Percentiles rank a stretch among this genome's conserved stretches.
Evolutionary conservation across 2,797 vertebrate genomes (phyloP).

Genomic region (Coilia nasus): DNA sequence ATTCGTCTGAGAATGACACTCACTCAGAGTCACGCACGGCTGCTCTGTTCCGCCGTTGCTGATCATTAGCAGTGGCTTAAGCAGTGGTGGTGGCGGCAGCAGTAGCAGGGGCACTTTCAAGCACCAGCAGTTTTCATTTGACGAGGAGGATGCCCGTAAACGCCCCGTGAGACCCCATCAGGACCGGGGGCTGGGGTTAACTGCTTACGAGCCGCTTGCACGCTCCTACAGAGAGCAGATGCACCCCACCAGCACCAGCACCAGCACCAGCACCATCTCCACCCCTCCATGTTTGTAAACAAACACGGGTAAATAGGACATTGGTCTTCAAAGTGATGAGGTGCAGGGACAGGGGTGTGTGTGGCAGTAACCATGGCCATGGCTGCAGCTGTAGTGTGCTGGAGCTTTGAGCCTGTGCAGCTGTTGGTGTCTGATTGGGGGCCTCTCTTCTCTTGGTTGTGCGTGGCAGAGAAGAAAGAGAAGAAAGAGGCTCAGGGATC

Average conservation of each 20-base stretch:
- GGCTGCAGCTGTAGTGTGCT: slow-evolving; percentile 51
- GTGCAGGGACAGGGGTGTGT: slow-evolving; percentile 63
- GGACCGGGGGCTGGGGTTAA: slow-evolving; percentile 62
- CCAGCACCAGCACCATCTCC: too few relatives aligned
- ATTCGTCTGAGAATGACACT: too few relatives aligned
- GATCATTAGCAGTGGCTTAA: too few relatives aligned
- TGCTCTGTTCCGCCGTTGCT: too few relatives aligned
- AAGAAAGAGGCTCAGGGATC: slow-evolving; percentile 62
- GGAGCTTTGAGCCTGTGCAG: not conserved
- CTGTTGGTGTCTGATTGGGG: slow-evolving; percentile 54
- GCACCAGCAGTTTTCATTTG: slow-evolving; percentile 75
- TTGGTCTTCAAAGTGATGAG: slow-evolving; percentile 69
- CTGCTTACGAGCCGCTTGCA: slow-evolving; percentile 71
- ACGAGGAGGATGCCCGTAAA: slow-evolving; percentile 72
- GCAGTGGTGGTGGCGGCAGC: not conserved
- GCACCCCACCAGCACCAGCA: too few relatives aligned
- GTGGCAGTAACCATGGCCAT: slow-evolving; percentile 55
- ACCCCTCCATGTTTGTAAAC: slow-evolving; percentile 68
- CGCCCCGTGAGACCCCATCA: slow-evolving; percentile 66
- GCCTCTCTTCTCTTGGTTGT: slow-evolving; percentile 46
- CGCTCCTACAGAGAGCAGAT: slow-evolving; percentile 58
- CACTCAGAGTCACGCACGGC: too few relatives aligned
- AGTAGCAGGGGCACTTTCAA: slow-evolving; percentile 72
- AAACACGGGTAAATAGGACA: slow-evolving; percentile 64
- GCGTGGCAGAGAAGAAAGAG: slow-evolving; percentile 61